phyloP scores from a whole-genome alignment of 2,113 vertebrate genomes.

The Entomyzon cyanotis region DNA sequence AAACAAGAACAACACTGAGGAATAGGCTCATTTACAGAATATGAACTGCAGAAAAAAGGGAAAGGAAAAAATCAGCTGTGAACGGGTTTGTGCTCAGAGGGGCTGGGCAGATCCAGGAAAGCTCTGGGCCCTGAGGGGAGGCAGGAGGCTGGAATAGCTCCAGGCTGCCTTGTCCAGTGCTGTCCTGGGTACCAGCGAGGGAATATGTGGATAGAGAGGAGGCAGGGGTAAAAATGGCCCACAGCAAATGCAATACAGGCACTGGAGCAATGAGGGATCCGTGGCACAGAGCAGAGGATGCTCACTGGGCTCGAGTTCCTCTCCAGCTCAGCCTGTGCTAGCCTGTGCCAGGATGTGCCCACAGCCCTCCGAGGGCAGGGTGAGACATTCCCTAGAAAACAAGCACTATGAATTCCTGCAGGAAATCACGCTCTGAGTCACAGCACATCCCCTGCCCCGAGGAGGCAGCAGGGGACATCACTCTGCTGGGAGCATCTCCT shows the following conservation, averaged over 20 bases:
- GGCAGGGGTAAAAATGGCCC: neutral
- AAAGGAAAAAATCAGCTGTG: neutral
- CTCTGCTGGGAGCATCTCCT: neutral
- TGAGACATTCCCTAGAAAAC: neutral
- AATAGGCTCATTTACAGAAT: neutral
- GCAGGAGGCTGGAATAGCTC: neutral
- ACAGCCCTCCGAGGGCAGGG: neutral
- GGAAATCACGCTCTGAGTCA: neutral
- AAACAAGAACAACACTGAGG: neutral
- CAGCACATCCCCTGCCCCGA: neutral
- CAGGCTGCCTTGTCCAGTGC: fast-evolving
- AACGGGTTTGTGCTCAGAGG: neutral
- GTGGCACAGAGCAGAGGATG: neutral
- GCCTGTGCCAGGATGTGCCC: neutral
- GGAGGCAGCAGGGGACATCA: fast-evolving
- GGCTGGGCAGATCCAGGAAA: neutral
- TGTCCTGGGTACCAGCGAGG: neutral
- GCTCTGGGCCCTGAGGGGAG: fast-evolving
- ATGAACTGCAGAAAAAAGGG: neutral
- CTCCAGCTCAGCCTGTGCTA: neutral
- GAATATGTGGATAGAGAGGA: neutral
- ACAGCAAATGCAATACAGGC: fast-evolving
- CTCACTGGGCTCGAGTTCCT: neutral
- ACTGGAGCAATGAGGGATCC: fast-evolving
- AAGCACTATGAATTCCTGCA: neutral